Evolutionary conservation across 2,113 vertebrate species (phyloP), one percentile per base, ranked within the genome.

Genomic region (Cheirogaleus medius): DNA sequence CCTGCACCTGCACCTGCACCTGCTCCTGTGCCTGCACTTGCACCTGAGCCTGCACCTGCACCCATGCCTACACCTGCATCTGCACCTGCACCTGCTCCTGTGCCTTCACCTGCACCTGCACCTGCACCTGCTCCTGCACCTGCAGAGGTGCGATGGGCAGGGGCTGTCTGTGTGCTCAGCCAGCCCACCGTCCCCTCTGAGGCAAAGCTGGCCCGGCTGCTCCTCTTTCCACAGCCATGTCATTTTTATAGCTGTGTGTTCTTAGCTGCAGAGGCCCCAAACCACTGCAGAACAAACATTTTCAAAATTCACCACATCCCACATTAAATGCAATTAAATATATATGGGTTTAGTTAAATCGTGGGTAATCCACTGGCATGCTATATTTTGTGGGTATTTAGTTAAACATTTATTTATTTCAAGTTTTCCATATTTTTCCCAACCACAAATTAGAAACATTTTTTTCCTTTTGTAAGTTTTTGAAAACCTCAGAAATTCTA

Each of bases 121-220:
- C 49, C 49, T 52, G 49, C n/a, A 18, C 71, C 52, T 54, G 54
- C 54, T 5, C 42, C 42, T 52, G 17, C n/a, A 25, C 71, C 54
- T 56, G 20, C 54, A 20, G 54, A 56, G 20, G 54, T 8, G 20
- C 20, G 7, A 56, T 6, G 1, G 54, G 44, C 5, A 1, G 25
- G 3, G 25, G 10, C 58, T 60, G 58, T 60, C 58, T 4, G 25
- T 25, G 14, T 47, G 71, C 3, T 27, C 13, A 39, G 60, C 60
- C 81, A 52, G 71, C 71, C 60, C 42, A 1, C 27, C 4, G 10
- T 9, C 4, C 5, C 21, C 58, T 21, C 39, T 9, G 18, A 25
- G 47, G 44, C 23, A 4, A 52, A 56, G 12, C 20, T 5, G 64
- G 78, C 78, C 39, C 34, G 0, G 0, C 0, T 1, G 11, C 27